These are phyloP conservation scores for Cantharis nigra DNA, from an alignment of 2,888 invertebrate species.

Conservation along the genomic window DNA sequence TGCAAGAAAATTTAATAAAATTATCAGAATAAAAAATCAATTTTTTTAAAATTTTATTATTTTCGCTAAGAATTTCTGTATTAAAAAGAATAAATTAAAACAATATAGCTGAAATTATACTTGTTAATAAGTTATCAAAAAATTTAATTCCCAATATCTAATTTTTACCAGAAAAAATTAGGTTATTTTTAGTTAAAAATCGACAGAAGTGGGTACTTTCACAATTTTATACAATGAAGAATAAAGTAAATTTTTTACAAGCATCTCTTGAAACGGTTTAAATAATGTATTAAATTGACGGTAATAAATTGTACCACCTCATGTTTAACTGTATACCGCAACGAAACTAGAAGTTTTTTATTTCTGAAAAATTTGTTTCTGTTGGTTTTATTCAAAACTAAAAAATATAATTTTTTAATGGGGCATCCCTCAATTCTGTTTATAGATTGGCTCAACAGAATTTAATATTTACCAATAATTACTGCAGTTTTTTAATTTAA, in stretches of 20 bases:
- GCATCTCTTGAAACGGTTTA: neutral
- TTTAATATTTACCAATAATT: constrained; percentile 18
- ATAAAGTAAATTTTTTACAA: no score
- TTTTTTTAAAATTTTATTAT: neutral
- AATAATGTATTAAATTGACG: neutral
- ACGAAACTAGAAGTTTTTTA: neutral
- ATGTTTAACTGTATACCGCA: neutral
- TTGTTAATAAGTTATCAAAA: neutral
- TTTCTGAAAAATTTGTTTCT: neutral
- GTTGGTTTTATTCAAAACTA: neutral
- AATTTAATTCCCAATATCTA: neutral
- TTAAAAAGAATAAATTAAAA: neutral
- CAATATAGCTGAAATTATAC: neutral
- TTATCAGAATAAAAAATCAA: no score
- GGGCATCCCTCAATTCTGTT: neutral
- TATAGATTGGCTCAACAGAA: neutral
- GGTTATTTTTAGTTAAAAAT: neutral
- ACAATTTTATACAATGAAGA: no score
- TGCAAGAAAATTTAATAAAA: neutral
- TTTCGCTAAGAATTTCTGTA: neutral
- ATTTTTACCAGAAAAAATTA: neutral
- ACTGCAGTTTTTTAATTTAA: neutral
- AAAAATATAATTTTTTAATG: neutral
- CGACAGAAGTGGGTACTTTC: neutral
- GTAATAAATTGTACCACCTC: neutral